Percentiles rank a stretch among this genome's conserved stretches.
Evolutionary conservation across 1,140 invertebrate genomes (phyloP).

Genomic region (Drosophila sulfurigaster): DNA sequence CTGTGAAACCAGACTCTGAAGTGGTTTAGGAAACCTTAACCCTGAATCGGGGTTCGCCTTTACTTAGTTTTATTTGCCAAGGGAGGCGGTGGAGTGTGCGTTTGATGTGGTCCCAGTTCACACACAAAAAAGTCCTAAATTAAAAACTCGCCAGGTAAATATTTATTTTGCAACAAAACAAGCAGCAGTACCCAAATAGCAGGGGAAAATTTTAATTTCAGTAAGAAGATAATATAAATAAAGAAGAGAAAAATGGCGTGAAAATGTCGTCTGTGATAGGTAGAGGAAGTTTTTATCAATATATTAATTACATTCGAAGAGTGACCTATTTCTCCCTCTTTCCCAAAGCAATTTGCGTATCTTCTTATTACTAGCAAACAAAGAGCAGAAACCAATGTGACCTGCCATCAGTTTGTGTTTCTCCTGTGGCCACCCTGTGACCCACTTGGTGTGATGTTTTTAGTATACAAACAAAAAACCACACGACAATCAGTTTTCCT

Average conservation of each 20-base stretch:
- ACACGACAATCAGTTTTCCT: slow-evolving; percentile 30
- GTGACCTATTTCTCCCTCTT: background rate
- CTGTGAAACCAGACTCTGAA: slow-evolving; percentile 33
- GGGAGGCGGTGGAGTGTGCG: slow-evolving; percentile 20
- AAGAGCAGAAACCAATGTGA: background rate
- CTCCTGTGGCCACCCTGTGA: background rate
- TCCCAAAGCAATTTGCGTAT: background rate
- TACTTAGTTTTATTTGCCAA: slow-evolving; percentile 18
- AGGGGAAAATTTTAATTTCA: slow-evolving; percentile 30
- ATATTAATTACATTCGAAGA: slow-evolving; percentile 6
- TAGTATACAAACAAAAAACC: slow-evolving; percentile 30
- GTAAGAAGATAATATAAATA: slow-evolving; percentile 1
- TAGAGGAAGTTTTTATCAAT: slow-evolving; percentile 15
- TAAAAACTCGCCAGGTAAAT: slow-evolving; percentile 67
- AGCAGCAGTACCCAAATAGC: background rate
- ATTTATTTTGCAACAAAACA: slow-evolving; percentile 54
- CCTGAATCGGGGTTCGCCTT: slow-evolving; percentile 7
- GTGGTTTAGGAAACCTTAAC: slow-evolving; percentile 31
- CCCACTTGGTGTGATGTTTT: slow-evolving; percentile 6
- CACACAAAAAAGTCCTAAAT: slow-evolving; percentile 60
- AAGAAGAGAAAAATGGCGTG: slow-evolving; percentile 5
- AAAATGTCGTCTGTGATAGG: background rate
- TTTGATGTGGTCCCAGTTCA: slow-evolving; percentile 56
- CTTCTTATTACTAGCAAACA: background rate
- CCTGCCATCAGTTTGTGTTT: background rate